phyloP scores from a whole-genome alignment of 2,797 vertebrate species.

The Enoplosus armatus region DNA sequence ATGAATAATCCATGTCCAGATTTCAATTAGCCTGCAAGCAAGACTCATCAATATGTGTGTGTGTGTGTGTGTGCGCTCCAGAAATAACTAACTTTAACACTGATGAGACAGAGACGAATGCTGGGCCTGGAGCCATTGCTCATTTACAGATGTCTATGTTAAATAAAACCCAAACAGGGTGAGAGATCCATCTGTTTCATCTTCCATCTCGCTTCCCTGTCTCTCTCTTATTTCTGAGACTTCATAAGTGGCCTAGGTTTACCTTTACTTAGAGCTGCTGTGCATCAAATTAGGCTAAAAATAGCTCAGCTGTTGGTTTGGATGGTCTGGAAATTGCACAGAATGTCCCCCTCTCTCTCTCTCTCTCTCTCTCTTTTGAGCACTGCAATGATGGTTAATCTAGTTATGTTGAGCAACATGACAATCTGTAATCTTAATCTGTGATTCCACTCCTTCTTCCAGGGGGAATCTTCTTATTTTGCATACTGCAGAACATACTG shows the following conservation, averaged over 20 bases:
- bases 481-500: too few relatives aligned
- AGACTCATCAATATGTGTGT: conserved; percentile 60
- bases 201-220: background rate
- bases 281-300: conserved; percentile 51
- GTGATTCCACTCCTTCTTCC: background rate
- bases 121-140: conserved; percentile 55
- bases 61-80: conserved; percentile 11
- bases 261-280: conserved; percentile 34
- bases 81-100: conserved; percentile 68
- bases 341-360: conserved; percentile 10
- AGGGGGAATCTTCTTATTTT: background rate
- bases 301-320: conserved; percentile 44
- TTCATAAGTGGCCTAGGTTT: conserved; percentile 1
- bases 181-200: conserved; percentile 44
- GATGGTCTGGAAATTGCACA: conserved; percentile 6
- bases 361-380: conserved; percentile 1
- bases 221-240: conserved; percentile 15
- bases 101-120: conserved; percentile 61
- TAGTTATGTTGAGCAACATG: background rate
- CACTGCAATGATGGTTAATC: background rate
- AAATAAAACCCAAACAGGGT: conserved; percentile 65
- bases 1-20: conserved; percentile 80
- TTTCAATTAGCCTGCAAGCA: conserved; percentile 79
- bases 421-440: conserved; percentile 1
- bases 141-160: conserved; percentile 77